These are phyloP conservation scores for Spodoptera littoralis DNA, from an alignment of 2,888 invertebrate species.

Conservation along the genomic window DNA sequence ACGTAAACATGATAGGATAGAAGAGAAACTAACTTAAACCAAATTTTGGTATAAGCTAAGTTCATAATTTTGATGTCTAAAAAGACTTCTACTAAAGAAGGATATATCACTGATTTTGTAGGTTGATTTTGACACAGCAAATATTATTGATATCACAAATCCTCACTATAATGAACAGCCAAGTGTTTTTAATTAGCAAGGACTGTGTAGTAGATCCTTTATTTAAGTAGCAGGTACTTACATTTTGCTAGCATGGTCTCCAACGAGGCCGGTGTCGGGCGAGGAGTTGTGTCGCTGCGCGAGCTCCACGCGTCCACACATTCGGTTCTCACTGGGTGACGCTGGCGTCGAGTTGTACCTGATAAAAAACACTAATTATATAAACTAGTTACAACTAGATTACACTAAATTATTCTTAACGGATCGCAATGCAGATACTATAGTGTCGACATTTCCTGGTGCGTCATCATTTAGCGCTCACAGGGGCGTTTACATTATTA, in stretches of 20 bases:
- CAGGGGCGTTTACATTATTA: constrained; percentile 28
- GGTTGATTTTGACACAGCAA: too few species aligned
- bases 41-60: too few species aligned
- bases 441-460: constrained; percentile 13
- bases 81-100: too few species aligned
- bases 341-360: constrained; percentile 88
- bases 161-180: too few species aligned
- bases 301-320: constrained; percentile 78
- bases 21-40: too few species aligned
- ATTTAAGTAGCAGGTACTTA: constrained; percentile 51
- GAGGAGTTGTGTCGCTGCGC: constrained; percentile 86
- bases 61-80: too few species aligned
- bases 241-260: constrained; percentile 80
- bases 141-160: too few species aligned
- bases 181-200: too few species aligned
- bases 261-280: constrained; percentile 80
- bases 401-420: constrained; percentile 5
- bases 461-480: constrained; percentile 18
- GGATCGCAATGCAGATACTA: background rate
- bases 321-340: constrained; percentile 84
- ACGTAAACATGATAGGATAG: background rate
- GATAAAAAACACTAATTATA: constrained; percentile 15
- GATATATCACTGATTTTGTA: too few species aligned
- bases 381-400: background rate
- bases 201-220: too few species aligned